Base-by-base conservation (phyloP, 2,113 vertebrate genomes). In the Cyrtonyx montezumae region DNA sequence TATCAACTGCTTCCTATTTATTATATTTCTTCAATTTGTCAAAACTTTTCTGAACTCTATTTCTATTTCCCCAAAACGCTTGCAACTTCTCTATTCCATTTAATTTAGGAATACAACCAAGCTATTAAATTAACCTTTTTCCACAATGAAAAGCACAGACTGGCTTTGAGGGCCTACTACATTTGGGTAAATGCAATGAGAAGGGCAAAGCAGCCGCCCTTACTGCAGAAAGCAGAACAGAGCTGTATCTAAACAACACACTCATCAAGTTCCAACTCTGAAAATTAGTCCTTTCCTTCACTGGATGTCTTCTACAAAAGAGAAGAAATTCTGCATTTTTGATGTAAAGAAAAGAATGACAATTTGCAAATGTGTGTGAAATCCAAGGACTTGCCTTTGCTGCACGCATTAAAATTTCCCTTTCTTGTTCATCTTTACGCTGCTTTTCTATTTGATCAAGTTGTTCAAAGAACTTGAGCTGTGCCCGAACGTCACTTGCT, bases 391-490 rank as follows among this genome's bases (percentile, higher is more conserved):
- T 97, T 96, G 98, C 98, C 98, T 99, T 99, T 78, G 99, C 99
- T 51, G 99, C 99, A 18, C 99, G 99, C 98, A 99, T 97, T 78
- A 99, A 97, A 94, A 99, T 99, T 91, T 99, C 99, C 76, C 98
- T 97, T 96, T 99, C 99, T 97, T 98, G 98, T 82, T 99, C 99
- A 25, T 99, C 99, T 87, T 99, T 99, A 53, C 98, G 97, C 93
- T 99, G 99, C 88, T 99, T 99, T 92, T 99, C 99, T 91, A 99
- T 98, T 93, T 99, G 99, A 97, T 99, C 99, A 43, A 99, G 98
- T 96, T 99, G 99, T 95, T 99, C 99, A 91, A 99, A 99, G 96
- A 99, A 99, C 94, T 98, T 99, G 40, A 99, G 98, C 97, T 99
- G 99, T 40, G 98, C 96, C 84, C 99, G 99, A 88, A 99, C 99